Base-by-base conservation (phyloP, 2,888 invertebrate genomes). In the Laspeyria flexula region DNA sequence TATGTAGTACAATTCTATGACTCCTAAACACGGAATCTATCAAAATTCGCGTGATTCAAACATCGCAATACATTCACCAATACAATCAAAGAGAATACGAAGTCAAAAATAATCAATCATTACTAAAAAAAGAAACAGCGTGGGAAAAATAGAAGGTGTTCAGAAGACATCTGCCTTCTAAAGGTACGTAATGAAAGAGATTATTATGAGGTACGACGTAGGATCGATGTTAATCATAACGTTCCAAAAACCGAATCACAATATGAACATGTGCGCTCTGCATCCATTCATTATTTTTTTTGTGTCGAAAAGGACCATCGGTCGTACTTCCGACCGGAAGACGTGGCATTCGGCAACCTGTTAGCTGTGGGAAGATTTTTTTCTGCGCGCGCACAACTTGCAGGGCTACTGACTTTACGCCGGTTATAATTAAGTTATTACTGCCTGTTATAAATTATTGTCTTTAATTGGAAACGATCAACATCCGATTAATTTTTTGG, bases 291-390 rank as follows among this genome's bases (percentile, higher is more conserved):
- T 73, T 70, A 56, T 83, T 4, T 77, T 79, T 77, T 71, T 76
- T 78, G 74, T 76, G 49, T 43, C 59, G 55, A 72, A 81, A 85
- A 85, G 83, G 85, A 87, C 88, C 86, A 87, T 83, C 85, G 81
- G 85, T 83, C 81, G 75, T 77, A 90, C 91, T 92, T 92, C 91
- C 91, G 88, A 86, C 89, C 88, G 90, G 91, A 91, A 90, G 84
- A 67, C 83, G 75, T 77, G 72, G 79, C 83, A 83, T 87, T 87
- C 81, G 86, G 79, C 85, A 90, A 92, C 90, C 90, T 91, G 91
- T 88, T 85, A 68, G 70, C 75, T 87, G 86, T 90, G 90, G 85
- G 90, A 90, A 90, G 71, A 71, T 84, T 86, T 86, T n/a, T 87
- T 88, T 85, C 75, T 78, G 73, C 71, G 71, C 72, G 75, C 71